Conservation (phyloP, 2,113 vertebrate genomes). For the Muntiacus reevesi region DNA sequence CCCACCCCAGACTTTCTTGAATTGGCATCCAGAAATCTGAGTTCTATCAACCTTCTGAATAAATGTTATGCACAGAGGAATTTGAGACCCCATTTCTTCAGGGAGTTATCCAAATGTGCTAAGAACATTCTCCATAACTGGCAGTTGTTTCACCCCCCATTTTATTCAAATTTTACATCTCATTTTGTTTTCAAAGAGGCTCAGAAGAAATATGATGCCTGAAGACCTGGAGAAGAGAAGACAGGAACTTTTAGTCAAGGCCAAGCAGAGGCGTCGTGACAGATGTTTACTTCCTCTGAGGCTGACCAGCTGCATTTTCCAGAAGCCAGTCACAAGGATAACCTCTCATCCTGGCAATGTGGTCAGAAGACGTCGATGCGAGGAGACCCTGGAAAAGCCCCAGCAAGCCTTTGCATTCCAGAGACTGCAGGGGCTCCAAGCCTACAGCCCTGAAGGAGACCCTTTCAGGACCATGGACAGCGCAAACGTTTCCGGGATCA, state of each 20-base stretch:
- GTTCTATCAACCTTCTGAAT: neutral
- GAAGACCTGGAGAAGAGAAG: neutral
- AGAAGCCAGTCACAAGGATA: neutral
- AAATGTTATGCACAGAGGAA: neutral
- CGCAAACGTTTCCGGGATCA: neutral
- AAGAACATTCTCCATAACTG: neutral
- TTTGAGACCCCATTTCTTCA: neutral
- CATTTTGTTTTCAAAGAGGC: neutral
- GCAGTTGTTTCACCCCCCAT: no score
- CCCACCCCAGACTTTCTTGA: no score
- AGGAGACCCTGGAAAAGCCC: neutral
- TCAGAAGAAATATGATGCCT: neutral
- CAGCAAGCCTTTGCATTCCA: neutral
- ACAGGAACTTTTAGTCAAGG: neutral
- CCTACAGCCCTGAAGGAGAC: neutral
- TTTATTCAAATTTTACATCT: neutral
- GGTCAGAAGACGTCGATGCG: neutral
- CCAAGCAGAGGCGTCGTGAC: neutral
- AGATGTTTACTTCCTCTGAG: neutral
- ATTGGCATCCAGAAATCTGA: neutral
- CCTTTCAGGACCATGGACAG: neutral
- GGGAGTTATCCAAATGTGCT: no score
- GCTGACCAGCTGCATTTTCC: conserved; percentile 4
- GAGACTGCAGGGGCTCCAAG: neutral
- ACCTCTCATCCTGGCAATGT: neutral